Evolutionary conservation across 2,113 vertebrate species (phyloP), one percentile per base, ranked within the genome.

Genomic region (Catharus fuscescens): DNA sequence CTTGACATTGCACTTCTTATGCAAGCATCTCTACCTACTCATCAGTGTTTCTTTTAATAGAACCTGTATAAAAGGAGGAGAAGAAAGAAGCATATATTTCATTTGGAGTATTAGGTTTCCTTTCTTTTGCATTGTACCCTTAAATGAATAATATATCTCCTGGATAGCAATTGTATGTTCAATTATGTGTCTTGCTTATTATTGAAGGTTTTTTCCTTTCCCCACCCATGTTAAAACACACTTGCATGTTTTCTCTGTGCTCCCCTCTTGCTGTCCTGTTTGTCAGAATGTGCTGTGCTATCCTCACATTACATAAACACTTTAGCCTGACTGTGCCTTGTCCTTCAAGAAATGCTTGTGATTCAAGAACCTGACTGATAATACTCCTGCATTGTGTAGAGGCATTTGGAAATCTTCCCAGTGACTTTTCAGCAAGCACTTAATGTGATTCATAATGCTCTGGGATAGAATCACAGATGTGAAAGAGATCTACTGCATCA

Each of bases 351-450:
- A 52, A 52, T 52, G 25, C 45, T 57, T n/a, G 31, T 64, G 69
- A 53, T 85, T 93, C 53, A 76, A 45, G 88, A 72, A 53, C 42
- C 53, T 84, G 56, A 8, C 24, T 59, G 44, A 31, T 74, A 19
- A 44, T 67, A 57, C 42, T 88, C 52, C 71, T 69, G 14, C 47
- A 38, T 83, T 86, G 67, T 80, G 64, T 45, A 53, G 91, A 89
- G 45, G 23, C 76, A 69, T 93, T 95, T 89, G 91, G 91, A 96
- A 95, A 61, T 67, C 65, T 65, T 97, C 91, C 83, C 91, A 57
- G 83, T 71, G 72, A 76, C 91, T 95, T 94, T 84, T 81, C 80
- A 92, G 77, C 61, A 57, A 53, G 78, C 31, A 64, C 65, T 95
- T 79, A 79, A 56, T 76, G 77, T 91, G 69, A 91, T 93, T 88